Evolutionary conservation across 1,140 invertebrate species (phyloP).

Genomic region (Lepidurus couesii): DNA sequence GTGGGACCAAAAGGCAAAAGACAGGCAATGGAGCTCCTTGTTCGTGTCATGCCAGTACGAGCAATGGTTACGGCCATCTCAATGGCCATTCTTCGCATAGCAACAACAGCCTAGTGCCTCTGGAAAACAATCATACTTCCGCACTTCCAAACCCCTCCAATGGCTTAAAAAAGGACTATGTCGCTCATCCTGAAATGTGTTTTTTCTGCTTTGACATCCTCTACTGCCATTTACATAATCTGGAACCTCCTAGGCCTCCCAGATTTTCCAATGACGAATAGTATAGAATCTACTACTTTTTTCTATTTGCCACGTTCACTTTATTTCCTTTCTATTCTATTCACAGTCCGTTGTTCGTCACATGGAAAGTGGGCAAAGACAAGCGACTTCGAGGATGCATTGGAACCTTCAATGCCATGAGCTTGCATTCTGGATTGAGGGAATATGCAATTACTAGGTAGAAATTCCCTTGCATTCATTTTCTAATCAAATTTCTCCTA

Average conservation of each 20-base stretch:
- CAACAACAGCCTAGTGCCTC: not conserved
- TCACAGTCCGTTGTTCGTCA: conserved; percentile 95
- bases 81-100: conserved; percentile 20
- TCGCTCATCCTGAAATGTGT: conserved; percentile 88
- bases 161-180: conserved; percentile 52
- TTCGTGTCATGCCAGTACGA: conserved; percentile 46
- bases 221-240: conserved; percentile 84
- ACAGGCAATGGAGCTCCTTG: conserved; percentile 41
- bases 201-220: conserved; percentile 98
- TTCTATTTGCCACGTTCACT: conserved; percentile 26
- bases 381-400: conserved; percentile 86
- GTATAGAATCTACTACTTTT: conserved; percentile 59
- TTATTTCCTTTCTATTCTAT: conserved; percentile 40
- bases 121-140: conserved; percentile 10
- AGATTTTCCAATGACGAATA: conserved; percentile 90
- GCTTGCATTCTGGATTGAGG: conserved; percentile 81
- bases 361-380: conserved; percentile 95
- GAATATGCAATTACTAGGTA: conserved; percentile 93
- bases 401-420: conserved; percentile 91
- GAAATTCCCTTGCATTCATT: conserved; percentile 32
- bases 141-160: conserved; percentile 31
- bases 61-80: not conserved
- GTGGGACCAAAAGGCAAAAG: conserved; percentile 34
- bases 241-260: conserved; percentile 80
- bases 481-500: not conserved